Percentiles rank a stretch among this genome's conserved stretches.
Conservation (phyloP, 2,888 invertebrate genomes). For the Halocaridina rubra region DNA sequence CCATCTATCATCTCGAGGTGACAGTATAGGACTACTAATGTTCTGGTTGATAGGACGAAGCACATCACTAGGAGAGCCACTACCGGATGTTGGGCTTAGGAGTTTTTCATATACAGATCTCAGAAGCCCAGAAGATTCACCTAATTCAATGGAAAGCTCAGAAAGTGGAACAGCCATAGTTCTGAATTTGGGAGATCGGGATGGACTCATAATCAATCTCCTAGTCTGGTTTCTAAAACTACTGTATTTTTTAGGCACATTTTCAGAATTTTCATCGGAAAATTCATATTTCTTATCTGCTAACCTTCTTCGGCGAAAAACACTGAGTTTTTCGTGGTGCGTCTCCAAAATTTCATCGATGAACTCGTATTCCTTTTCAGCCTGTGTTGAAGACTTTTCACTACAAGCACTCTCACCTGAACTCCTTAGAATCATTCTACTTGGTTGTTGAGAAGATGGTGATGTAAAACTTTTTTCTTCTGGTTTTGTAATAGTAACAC, state of each 20-base stretch:
- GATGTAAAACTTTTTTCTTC: slow-evolving; percentile 25
- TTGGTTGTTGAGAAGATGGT: slow-evolving; percentile 11
- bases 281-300: slow-evolving; percentile 94
- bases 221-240: slow-evolving; percentile 57
- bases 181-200: slow-evolving; percentile 51
- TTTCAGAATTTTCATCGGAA: slow-evolving; percentile 64
- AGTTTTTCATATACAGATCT: slow-evolving; percentile 59
- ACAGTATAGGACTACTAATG: slow-evolving; percentile 61
- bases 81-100: slow-evolving; percentile 55
- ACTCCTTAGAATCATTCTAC: slow-evolving; percentile 34
- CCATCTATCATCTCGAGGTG: slow-evolving; percentile 62
- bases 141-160: slow-evolving; percentile 49
- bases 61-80: slow-evolving; percentile 58
- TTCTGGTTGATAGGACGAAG: slow-evolving; percentile 62
- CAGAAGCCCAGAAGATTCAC: slow-evolving; percentile 40
- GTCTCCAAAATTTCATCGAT: slow-evolving; percentile 81
- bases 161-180: slow-evolving; percentile 47
- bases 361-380: slow-evolving; percentile 85
- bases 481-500: not conserved
- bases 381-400: slow-evolving; percentile 66
- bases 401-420: slow-evolving; percentile 53
- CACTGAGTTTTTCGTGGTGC: slow-evolving; percentile 87
- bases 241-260: slow-evolving; percentile 62
- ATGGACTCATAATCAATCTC: slow-evolving; percentile 56
- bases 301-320: slow-evolving; percentile 83